Base-by-base conservation (phyloP, 2,797 vertebrate genomes). In the Craterocephalus amniculus region DNA sequence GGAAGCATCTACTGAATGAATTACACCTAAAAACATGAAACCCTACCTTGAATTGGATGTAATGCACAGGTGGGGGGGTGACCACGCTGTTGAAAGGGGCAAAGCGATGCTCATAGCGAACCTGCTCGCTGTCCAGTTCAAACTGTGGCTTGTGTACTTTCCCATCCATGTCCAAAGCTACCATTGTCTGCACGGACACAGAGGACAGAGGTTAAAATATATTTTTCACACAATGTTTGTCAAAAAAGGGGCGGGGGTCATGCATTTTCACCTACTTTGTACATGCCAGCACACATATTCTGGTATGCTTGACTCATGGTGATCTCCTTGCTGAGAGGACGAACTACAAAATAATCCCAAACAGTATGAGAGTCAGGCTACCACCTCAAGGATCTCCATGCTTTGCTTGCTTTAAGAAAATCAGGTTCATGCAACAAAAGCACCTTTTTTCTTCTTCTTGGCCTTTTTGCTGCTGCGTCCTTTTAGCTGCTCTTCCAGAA, bases 261-360 rank as follows among this genome's bases (percentile, higher is more conserved):
- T 51, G 38, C 0, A 16, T 29, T 11, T 18, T 57, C 36, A 9
- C 43, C 58, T 92, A 99, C 98, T 95, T 99, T 99, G 89, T 99
- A 99, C 98, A 99, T 99, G 77, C 98, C 98, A 72, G 98, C 98
- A 71, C 98, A 99, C 97, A 99, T 99, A 85, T 99, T 99, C 94
- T 99, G 98, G 90, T 99, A 99, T 0, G 97, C 98, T 80, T 99
- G 98, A 89, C 97, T 99, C 96, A 99, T 97, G 35, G 97, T 99
- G 77, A 99, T 99, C 87, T 99, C 98, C 88, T 96, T 97, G 86
- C 95, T 97, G 70, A 99, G 93, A 76, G 98, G 98, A 6, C 98
- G 97, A 87, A 96, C 98, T 99, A 88, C 70, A 84, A 79, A 80
- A 72, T n/a, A 72, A 80, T 27, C 2, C n/a, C 36, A 75, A 64